Percentiles rank a stretch among this genome's conserved stretches.
phyloP scores from a whole-genome alignment of 2,797 vertebrate genomes.

The Darevskia nairensis region DNA sequence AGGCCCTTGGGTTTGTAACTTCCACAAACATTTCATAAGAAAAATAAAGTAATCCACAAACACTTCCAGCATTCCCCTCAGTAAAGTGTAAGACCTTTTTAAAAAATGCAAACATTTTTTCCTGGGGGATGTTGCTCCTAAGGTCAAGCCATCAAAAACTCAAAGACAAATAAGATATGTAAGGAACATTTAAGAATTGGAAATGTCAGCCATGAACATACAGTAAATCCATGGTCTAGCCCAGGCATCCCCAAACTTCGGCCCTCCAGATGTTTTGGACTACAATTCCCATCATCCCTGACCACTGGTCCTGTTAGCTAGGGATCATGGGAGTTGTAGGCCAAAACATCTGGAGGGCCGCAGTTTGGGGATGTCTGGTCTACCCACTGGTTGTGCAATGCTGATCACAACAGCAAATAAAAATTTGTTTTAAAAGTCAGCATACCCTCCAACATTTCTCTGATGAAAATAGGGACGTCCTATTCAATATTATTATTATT shows the following conservation, averaged over 20 bases:
- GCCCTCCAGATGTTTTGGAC: too few relatives aligned
- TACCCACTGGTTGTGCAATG: accelerated
- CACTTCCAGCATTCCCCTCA: background rate
- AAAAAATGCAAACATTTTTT: background rate
- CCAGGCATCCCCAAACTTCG: too few relatives aligned
- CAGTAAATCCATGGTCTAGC: background rate
- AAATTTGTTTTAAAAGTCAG: background rate
- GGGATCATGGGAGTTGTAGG: too few relatives aligned
- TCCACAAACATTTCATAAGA: background rate
- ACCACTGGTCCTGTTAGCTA: too few relatives aligned
- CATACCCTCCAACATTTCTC: too few relatives aligned
- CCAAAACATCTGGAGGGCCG: too few relatives aligned
- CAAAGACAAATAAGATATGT: slow-evolving; percentile 10
- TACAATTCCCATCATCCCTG: too few relatives aligned
- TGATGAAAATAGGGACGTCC: too few relatives aligned
- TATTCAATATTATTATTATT: too few relatives aligned
- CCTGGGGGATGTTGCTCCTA: background rate
- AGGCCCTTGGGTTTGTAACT: background rate
- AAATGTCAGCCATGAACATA: background rate
- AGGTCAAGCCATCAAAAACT: slow-evolving; percentile 1
- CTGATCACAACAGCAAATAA: background rate
- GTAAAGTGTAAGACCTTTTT: background rate
- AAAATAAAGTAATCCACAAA: background rate
- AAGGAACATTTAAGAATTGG: slow-evolving; percentile 23
- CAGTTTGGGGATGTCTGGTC: too few relatives aligned